A percentile compares a stretch with the other conserved stretches of the same genome.
phyloP scores from a whole-genome alignment of 1,140 invertebrate genomes.

The Euwallacea fornicatus region DNA sequence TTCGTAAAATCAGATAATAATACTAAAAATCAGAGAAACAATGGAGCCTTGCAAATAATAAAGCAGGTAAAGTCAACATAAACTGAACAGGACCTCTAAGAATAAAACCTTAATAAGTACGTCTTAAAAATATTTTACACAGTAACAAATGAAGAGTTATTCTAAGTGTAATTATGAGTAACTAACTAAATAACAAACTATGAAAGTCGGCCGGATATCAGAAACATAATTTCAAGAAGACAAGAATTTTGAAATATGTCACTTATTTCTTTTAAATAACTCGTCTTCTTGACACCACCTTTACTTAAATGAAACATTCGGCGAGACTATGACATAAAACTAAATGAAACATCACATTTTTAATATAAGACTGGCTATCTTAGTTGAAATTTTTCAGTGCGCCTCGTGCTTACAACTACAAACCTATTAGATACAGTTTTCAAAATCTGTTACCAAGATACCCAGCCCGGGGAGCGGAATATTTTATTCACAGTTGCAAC shows the following conservation, averaged over 20 bases:
- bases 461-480: neutral
- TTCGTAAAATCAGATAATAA: neutral
- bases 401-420: neutral
- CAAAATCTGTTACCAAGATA: neutral
- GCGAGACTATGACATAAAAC: neutral
- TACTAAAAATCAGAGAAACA: neutral
- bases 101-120: conserved; percentile 18
- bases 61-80: conserved; percentile 7
- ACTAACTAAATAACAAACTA: conserved; percentile 20
- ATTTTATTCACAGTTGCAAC: neutral
- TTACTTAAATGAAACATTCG: neutral
- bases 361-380: neutral
- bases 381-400: neutral
- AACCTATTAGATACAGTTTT: neutral
- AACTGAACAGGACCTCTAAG: conserved; percentile 10
- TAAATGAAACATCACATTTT: conserved; percentile 5
- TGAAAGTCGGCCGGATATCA: conserved; percentile 1
- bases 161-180: conserved; percentile 22
- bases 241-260: neutral
- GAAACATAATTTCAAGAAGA: conserved; percentile 1
- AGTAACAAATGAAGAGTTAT: conserved; percentile 31
- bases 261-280: neutral
- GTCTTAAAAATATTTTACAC: conserved; percentile 32
- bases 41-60: conserved; percentile 10
- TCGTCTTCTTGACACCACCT: neutral